Percentiles rank a stretch among this genome's conserved stretches.
Evolutionary conservation across 2,113 vertebrate species (phyloP).

Genomic region (Desmodus rotundus): DNA sequence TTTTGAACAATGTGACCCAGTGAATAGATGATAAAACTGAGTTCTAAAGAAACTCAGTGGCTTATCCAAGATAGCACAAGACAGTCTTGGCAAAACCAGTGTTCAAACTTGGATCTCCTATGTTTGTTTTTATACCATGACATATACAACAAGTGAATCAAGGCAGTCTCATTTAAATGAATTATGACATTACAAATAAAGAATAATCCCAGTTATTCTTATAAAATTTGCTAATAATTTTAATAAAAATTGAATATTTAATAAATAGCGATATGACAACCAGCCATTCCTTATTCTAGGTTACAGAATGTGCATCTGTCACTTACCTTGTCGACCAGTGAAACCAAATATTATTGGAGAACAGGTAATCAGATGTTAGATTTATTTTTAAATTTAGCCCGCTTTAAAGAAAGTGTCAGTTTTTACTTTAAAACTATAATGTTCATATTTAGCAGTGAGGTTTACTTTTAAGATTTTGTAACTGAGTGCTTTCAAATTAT

Average conservation of each 20-base stretch:
- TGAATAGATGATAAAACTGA: neutral
- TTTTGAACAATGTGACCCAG: neutral
- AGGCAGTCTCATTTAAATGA: conserved; percentile 27
- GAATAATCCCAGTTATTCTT: neutral
- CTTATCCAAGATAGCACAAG: neutral
- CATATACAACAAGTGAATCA: neutral
- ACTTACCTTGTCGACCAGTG: conserved; percentile 89
- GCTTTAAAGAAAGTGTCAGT: neutral
- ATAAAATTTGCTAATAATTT: neutral
- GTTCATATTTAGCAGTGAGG: neutral
- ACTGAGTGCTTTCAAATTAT: neutral
- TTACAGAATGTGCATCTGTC: conserved; percentile 97
- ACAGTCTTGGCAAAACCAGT: neutral
- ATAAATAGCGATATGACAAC: neutral
- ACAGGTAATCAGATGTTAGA: conserved; percentile 80
- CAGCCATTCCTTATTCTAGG: conserved; percentile 80
- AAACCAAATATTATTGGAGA: conserved; percentile 87
- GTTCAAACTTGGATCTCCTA: neutral
- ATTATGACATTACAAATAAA: neutral
- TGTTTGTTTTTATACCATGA: neutral
- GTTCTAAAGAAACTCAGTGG: neutral
- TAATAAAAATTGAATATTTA: neutral
- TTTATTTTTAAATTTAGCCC: neutral
- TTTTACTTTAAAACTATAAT: neutral
- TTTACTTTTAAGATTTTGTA: conserved; percentile 1